Evolutionary conservation across 2,113 vertebrate genomes (phyloP), one percentile per base, ranked within the genome.

Genomic region (Cynopterus brachyotis): DNA sequence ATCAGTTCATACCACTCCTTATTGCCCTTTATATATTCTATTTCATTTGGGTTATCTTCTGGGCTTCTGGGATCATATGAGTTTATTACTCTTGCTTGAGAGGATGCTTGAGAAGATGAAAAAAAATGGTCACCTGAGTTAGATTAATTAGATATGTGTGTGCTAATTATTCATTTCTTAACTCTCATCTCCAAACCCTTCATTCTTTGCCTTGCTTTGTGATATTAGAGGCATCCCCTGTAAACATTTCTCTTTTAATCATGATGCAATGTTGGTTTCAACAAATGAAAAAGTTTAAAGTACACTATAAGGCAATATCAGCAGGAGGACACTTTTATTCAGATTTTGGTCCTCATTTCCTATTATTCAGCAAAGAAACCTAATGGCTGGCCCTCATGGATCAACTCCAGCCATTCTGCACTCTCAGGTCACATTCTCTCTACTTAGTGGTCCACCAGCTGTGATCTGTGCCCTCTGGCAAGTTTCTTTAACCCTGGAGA

Each of bases 151-250:
- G 9, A 53, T 62, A 81, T 73, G 17, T 62, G 15, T 55, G 13
- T 66, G n/a, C 7, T 67, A 84, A 32, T 81, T 78, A 86, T 76
- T 94, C 45, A 69, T 96, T 94, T 94, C 17, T 81, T 67, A 40
- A 81, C 40, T 82, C 30, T 91, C 20, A 50, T 12, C 1, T 11
- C 3, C 30, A 35, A 78, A 32, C 47, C 32, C 2, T 88, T 45
- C 78, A 45, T 76, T 89, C 12, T 53, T 91, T 93, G 13, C 35
- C 55, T 85, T 81, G 64, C 22, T 82, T 89, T 92, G 55, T 92
- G 37, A 86, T 67, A 94, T 42, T 50, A 82, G 53, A 82, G 53
- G 20, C 24, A 86, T 40, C 60, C 5, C 32, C 30, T 81, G 9
- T n/a, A 85, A 81, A 91, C 20, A 69, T 42, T 42, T 89, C 19